Evolutionary conservation across 1,140 invertebrate species (phyloP).

Genomic region (Kradibia gibbosae): DNA sequence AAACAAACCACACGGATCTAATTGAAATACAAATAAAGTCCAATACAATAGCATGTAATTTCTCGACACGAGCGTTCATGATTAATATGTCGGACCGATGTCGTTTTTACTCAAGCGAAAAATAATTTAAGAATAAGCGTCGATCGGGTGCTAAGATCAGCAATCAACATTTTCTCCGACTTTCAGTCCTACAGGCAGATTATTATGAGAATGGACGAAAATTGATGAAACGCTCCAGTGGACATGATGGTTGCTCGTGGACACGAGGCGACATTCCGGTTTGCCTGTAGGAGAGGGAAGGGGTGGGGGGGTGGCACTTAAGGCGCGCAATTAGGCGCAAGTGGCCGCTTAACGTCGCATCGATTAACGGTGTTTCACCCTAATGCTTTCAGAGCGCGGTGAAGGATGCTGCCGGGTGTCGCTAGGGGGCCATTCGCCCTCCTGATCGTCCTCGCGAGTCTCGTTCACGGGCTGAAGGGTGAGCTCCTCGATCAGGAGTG

Average conservation of each 20-base stretch:
- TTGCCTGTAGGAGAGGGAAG: no score
- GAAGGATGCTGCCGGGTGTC: constrained; percentile 27
- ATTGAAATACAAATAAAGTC: neutral
- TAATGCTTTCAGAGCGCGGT: constrained; percentile 19
- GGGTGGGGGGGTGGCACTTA: neutral
- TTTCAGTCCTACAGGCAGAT: neutral
- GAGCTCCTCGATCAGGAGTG: constrained; percentile 79
- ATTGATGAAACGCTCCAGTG: neutral
- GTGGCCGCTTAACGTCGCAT: neutral
- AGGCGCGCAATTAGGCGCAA: neutral
- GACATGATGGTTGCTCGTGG: no score
- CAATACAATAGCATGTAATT: neutral
- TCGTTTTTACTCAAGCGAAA: neutral
- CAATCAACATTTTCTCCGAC: neutral
- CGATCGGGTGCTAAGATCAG: neutral
- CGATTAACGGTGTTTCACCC: neutral
- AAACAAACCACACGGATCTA: neutral
- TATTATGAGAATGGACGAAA: neutral
- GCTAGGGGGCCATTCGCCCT: constrained; percentile 38
- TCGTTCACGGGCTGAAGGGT: constrained; percentile 71
- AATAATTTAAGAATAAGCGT: neutral
- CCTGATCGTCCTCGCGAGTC: constrained; percentile 50
- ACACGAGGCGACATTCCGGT: no score
- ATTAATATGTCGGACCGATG: neutral
- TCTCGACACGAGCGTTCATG: neutral